phyloP scores from a whole-genome alignment of 2,113 vertebrate genomes.

The Grallaria varia region DNA sequence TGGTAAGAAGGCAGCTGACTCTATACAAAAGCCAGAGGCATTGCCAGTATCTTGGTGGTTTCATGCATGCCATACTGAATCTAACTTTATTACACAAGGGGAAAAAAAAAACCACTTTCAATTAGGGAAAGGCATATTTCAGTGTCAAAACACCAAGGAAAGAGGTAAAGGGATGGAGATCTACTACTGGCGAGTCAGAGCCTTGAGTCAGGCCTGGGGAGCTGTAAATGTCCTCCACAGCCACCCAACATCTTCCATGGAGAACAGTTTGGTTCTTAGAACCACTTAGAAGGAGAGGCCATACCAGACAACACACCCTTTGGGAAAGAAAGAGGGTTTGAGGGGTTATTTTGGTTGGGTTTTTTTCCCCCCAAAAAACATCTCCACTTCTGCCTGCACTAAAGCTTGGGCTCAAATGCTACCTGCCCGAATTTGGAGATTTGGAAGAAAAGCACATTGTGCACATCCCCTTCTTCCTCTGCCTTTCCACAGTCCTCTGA shows the following conservation, averaged over 20 bases:
- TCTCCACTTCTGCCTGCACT: not conserved
- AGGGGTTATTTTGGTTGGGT: not conserved
- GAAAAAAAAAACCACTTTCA: not conserved
- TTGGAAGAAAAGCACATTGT: not conserved
- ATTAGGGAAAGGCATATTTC: not conserved
- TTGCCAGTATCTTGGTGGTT: slow-evolving; percentile 60
- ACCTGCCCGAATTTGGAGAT: not conserved
- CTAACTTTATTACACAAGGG: slow-evolving; percentile 8
- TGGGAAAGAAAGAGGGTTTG: not conserved
- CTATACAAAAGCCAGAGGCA: slow-evolving; percentile 57
- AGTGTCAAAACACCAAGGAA: not conserved
- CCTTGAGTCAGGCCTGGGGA: not conserved
- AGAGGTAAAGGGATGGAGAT: not conserved
- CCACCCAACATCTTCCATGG: not conserved
- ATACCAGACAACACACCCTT: not conserved
- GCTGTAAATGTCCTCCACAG: not conserved
- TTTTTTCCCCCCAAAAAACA: not conserved
- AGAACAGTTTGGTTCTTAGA: not conserved
- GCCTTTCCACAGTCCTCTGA: slow-evolving; percentile 1
- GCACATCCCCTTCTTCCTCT: not conserved
- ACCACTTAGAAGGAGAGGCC: not conserved
- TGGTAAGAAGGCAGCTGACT: slow-evolving; percentile 66
- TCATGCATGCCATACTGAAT: slow-evolving; percentile 29
- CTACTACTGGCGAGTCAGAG: not conserved
- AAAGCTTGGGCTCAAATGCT: not conserved